Conservation (phyloP, 2,888 invertebrate genomes). For the Odontothrips loti region DNA sequence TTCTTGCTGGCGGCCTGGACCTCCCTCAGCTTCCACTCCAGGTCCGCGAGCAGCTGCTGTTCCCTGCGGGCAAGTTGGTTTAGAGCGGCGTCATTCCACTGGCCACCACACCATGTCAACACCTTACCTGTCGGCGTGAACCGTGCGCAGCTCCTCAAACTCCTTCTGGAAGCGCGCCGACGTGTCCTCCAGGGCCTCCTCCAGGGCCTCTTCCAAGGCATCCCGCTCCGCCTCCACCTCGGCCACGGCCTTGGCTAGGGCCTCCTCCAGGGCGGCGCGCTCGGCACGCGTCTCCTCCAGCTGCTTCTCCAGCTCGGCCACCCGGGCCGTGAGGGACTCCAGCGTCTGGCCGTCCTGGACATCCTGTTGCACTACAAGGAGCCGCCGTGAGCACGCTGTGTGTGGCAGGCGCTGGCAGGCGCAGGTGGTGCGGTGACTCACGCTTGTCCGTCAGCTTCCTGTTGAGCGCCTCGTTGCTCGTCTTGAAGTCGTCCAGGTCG, state of each 20-base stretch:
- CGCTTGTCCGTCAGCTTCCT: conserved; percentile 57
- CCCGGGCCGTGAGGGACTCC: conserved; percentile 32
- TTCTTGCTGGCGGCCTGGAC: conserved; percentile 66
- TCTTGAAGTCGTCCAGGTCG: conserved; percentile 56
- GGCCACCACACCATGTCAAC: too few species aligned
- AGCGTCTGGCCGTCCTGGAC: conserved; percentile 28
- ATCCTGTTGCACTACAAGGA: conserved; percentile 6
- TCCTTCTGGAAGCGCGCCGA: conserved; percentile 60
- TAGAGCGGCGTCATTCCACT: too few species aligned
- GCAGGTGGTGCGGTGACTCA: conserved; percentile 41
- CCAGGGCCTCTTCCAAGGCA: conserved; percentile 51
- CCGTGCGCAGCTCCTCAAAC: conserved; percentile 63
- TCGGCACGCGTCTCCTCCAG: conserved; percentile 49
- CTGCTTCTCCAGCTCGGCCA: conserved; percentile 37
- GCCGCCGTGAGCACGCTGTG: not conserved
- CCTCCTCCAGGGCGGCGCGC: conserved; percentile 50
- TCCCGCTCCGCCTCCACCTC: conserved; percentile 45
- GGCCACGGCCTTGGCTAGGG: conserved; percentile 50
- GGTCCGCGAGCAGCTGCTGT: conserved; percentile 69
- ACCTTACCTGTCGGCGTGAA: conserved; percentile 52
- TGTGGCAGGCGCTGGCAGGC: not conserved
- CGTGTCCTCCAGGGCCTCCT: conserved; percentile 59
- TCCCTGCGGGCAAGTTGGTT: conserved; percentile 51
- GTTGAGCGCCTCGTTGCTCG: conserved; percentile 56
- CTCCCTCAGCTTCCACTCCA: conserved; percentile 78